Conservation (phyloP, 2,888 invertebrate genomes). For the Atethmia centrago region DNA sequence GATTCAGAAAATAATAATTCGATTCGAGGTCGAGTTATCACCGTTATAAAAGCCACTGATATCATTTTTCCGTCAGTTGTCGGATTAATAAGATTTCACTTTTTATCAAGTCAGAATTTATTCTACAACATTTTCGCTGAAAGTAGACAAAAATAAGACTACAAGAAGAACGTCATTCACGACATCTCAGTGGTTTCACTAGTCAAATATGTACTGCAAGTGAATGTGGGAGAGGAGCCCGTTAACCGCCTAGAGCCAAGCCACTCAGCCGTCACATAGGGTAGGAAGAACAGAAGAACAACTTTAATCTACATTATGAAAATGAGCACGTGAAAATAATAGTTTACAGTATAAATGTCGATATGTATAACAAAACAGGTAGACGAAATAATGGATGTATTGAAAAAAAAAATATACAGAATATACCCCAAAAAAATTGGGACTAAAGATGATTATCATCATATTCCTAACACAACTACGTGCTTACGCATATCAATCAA, state of each 20-base stretch:
- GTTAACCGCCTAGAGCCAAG: slow-evolving; percentile 51
- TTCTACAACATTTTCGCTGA: background rate
- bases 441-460: background rate
- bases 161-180: slow-evolving; percentile 44
- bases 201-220: slow-evolving; percentile 66
- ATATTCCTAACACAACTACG: background rate
- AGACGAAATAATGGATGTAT: background rate
- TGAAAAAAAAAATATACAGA: background rate
- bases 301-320: background rate
- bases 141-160: slow-evolving; percentile 14
- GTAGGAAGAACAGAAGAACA: slow-evolving; percentile 27
- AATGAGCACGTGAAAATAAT: background rate
- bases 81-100: background rate
- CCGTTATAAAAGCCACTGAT: background rate
- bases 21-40: background rate
- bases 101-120: background rate
- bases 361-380: background rate
- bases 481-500: background rate
- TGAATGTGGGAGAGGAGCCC: slow-evolving; percentile 57
- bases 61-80: too few relatives aligned
- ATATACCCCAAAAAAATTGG: background rate
- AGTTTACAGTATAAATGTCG: background rate
- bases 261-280: slow-evolving; percentile 37
- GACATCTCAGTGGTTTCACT: slow-evolving; percentile 50
- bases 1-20: background rate